phyloP scores from a whole-genome alignment of 2,888 invertebrate genomes.

The Microplitis manilae region DNA sequence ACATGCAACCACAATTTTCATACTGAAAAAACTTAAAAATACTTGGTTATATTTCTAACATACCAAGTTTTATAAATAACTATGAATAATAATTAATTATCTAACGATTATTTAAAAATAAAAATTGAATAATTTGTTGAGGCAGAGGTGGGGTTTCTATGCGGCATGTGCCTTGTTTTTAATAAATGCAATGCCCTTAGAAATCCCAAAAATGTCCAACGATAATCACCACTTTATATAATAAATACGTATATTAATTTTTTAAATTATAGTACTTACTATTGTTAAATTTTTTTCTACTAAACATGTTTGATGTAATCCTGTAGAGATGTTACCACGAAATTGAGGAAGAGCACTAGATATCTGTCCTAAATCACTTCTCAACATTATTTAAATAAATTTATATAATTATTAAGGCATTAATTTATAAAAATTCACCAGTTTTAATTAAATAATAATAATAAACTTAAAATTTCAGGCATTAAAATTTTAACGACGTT shows the following conservation, averaged over 20 bases:
- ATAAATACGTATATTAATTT: background rate
- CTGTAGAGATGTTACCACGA: conserved; percentile 46
- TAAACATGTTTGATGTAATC: conserved; percentile 53
- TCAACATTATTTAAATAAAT: conserved; percentile 44
- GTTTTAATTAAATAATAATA: background rate
- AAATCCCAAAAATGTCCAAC: conserved; percentile 85
- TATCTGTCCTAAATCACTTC: conserved; percentile 45
- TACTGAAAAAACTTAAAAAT: background rate
- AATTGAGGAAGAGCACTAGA: conserved; percentile 48
- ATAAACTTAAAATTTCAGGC: background rate
- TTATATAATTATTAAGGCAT: background rate
- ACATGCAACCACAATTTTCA: background rate
- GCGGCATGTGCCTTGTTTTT: conserved; percentile 81
- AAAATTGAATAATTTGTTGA: conserved; percentile 71
- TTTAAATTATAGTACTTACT: conserved; percentile 49
- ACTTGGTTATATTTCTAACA: background rate
- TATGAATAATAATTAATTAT: background rate
- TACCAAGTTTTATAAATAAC: background rate
- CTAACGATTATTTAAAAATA: background rate
- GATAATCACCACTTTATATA: conserved; percentile 48
- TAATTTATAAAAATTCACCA: background rate
- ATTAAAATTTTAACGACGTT: background rate
- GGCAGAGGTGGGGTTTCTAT: conserved; percentile 86
- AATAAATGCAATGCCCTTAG: conserved; percentile 85
- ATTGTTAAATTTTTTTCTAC: conserved; percentile 50